Evolutionary conservation across 2,797 vertebrate species (phyloP).

Genomic region (Carapus acus): DNA sequence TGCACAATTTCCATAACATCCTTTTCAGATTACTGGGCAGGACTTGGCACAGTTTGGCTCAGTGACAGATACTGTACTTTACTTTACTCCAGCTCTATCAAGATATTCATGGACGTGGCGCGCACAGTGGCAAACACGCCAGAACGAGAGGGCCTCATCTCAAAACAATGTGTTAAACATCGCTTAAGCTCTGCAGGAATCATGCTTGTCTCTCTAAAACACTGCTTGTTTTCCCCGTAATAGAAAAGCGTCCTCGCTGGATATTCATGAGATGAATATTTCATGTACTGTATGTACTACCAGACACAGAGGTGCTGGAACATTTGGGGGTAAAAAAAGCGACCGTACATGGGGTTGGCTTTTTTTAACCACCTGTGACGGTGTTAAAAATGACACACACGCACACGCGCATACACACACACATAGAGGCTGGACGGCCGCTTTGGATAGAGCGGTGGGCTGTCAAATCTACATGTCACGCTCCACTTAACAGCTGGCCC

Average conservation of each 20-base stretch:
- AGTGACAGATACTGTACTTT: too few species aligned
- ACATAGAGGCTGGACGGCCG: neutral
- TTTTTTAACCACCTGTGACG: conserved; percentile 9
- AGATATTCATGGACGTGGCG: conserved; percentile 12
- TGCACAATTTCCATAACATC: too few species aligned
- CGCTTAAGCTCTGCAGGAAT: conserved; percentile 15
- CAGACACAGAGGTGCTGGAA: neutral
- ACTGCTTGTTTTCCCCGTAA: conserved; percentile 35
- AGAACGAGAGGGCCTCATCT: neutral
- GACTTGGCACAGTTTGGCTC: too few species aligned
- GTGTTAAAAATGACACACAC: too few species aligned
- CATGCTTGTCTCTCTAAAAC: conserved; percentile 18
- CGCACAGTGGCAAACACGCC: neutral
- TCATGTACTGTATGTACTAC: conserved; percentile 38
- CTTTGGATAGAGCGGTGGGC: too few species aligned
- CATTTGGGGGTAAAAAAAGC: conserved; percentile 7
- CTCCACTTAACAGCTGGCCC: conserved; percentile 2
- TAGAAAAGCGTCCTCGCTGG: conserved; percentile 29
- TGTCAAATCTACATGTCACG: neutral
- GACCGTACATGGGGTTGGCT: conserved; percentile 13
- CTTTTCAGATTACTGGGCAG: too few species aligned
- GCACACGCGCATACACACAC: too few species aligned
- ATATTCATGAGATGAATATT: conserved; percentile 59
- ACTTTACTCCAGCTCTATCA: conserved; percentile 9
- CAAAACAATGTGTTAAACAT: neutral